These are phyloP conservation scores for Notolabrus celidotus DNA, from an alignment of 2,797 vertebrate species.

Conservation along the genomic window DNA sequence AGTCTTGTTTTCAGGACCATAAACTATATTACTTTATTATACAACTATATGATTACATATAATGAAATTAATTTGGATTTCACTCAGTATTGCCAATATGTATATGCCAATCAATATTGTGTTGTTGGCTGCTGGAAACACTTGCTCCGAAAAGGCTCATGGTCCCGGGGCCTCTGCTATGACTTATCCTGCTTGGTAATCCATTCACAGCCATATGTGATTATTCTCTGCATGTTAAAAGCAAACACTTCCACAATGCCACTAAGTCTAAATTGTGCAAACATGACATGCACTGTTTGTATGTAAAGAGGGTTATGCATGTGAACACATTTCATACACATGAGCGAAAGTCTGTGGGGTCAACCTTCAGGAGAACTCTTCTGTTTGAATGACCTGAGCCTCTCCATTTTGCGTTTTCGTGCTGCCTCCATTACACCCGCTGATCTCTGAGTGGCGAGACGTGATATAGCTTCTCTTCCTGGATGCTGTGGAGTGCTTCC, in stretches of 20 bases:
- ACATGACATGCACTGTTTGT: constrained; percentile 12
- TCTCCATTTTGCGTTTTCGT: constrained; percentile 53
- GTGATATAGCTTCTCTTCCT: constrained; percentile 83
- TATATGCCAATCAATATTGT: too few species aligned
- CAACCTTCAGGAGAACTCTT: constrained; percentile 80
- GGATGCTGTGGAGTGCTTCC: constrained; percentile 48
- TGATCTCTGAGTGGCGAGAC: constrained; percentile 74
- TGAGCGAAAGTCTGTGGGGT: constrained; percentile 20
- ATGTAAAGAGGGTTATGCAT: constrained; percentile 36
- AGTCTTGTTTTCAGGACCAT: too few species aligned
- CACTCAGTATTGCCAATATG: background rate
- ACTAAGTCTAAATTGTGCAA: constrained; percentile 19
- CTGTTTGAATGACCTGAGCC: constrained; percentile 59
- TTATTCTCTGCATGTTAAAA: constrained; percentile 2
- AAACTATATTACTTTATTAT: too few species aligned
- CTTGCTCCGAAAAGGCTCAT: background rate
- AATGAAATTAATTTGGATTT: background rate
- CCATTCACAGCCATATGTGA: background rate
- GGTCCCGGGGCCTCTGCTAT: background rate
- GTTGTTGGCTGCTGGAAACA: background rate
- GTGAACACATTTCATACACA: constrained; percentile 17
- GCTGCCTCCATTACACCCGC: constrained; percentile 53
- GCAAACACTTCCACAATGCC: background rate
- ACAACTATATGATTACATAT: too few species aligned
- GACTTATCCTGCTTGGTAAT: background rate